Evolutionary conservation across 2,113 vertebrate genomes (phyloP), one percentile per base, ranked within the genome.

Genomic region (Caranx ignobilis): DNA sequence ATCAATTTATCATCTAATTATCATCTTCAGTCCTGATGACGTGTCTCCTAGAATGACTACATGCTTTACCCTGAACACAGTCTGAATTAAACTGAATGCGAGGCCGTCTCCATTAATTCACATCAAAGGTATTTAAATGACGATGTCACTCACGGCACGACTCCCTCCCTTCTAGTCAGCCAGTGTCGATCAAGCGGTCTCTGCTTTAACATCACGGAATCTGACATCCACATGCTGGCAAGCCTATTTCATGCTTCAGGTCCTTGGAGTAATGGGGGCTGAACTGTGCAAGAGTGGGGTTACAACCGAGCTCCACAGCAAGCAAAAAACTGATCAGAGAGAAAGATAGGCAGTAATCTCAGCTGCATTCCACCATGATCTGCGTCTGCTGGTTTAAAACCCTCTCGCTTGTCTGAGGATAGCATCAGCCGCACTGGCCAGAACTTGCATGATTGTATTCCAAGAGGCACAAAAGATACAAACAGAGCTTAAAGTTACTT

Each of bases 171-270:
- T 68, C 79, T 2, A 74, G 11, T 70, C 87, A 71, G 73, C 43
- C 79, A 63, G 52, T 68, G 80, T 72, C 67, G 52, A 91, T 89
- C 88, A 77, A 84, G 69, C 34, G 56, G 72, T 72, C 75, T 57
- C 54, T 54, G 72, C 76, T 79, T 81, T 74, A 80, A 78, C 77
- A 83, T 86, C 84, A 74, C 82, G 77, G 79, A 85, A 85, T 75
- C 76, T 89, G 86, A 86, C 88, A 86, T 89, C 81, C 89, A 66
- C 76, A 87, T 88, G 84, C 88, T 71, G 81, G 85, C 83, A 75
- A 90, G 85, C 88, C 87, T 87, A 93, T 94, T 93, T 94, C 92
- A 94, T 90, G 93, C 91, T 88, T 69, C 89, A 91, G 75, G 82
- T 88, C 87, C 79, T 91, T 59, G 43, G 82, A 81, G 93, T 85